Evolutionary conservation across 1,140 invertebrate genomes (phyloP), one percentile per base, ranked within the genome.

Genomic region (Probaryconus sp.): DNA sequence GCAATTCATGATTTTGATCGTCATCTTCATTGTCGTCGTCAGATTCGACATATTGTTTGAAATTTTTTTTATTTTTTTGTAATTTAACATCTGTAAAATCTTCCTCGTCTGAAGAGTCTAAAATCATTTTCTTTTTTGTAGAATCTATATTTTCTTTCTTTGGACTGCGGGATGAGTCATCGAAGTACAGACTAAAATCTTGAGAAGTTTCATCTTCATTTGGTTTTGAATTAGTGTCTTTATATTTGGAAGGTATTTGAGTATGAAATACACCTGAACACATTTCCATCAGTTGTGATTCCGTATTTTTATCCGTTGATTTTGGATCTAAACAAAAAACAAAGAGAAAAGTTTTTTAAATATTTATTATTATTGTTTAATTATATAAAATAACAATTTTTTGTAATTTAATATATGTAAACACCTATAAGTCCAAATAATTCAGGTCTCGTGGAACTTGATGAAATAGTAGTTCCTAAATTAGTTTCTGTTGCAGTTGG

Each of bases 61-160:
- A n/a, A n/a, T 84, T 45, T 86, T 88, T n/a, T 81, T 64, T 78
- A 85, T 43, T 74, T 85, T 77, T 60, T n/a, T n/a, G n/a, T n/a
- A n/a, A n/a, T n/a, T n/a, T n/a, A n/a, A n/a, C n/a, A n/a, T n/a
- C n/a, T n/a, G n/a, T n/a, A n/a, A n/a, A n/a, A n/a, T 80, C 77
- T 61, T 89, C 89, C 50, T 91, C 89, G 69, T 90, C 90, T 17
- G 83, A 87, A 21, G 87, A 88, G 6, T n/a, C n/a, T n/a, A n/a
- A n/a, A n/a, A n/a, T n/a, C n/a, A n/a, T n/a, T n/a, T n/a, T n/a
- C n/a, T n/a, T 53, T 26, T 7, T 17, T 24, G 11, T 2, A 9
- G 5, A 21, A 42, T 28, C 10, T 30, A 7, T 5, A 26, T 10
- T n/a, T 14, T 10, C 53, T 24, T 13, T 26, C 28, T 83, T 77